These are phyloP conservation scores for Loriculus beryllinus DNA, from an alignment of 2,797 vertebrate genomes.

Conservation along the genomic window DNA sequence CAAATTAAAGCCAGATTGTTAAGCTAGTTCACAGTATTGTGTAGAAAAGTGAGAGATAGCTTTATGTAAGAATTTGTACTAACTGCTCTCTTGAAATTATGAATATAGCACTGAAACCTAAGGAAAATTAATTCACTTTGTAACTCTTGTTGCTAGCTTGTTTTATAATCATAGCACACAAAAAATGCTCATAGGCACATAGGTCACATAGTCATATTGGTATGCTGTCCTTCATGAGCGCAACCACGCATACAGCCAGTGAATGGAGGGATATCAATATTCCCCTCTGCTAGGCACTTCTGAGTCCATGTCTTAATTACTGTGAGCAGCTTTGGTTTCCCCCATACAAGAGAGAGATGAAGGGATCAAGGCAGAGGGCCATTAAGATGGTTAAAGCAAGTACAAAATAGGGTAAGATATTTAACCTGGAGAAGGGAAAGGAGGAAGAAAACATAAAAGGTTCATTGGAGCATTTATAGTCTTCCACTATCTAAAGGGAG, in stretches of 20 bases:
- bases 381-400: not conserved
- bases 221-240: not conserved
- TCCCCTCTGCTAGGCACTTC: not conserved
- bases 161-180: not conserved
- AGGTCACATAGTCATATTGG: not conserved
- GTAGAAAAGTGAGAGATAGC: not conserved
- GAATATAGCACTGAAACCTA: not conserved
- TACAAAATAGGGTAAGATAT: not conserved
- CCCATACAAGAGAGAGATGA: not conserved
- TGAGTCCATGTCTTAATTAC: not conserved
- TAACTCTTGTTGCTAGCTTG: not conserved
- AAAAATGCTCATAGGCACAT: not conserved
- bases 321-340: not conserved
- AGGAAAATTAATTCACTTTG: not conserved
- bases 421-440: not conserved
- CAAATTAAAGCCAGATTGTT: not conserved
- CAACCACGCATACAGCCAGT: not conserved
- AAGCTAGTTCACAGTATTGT: not conserved
- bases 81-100: not conserved
- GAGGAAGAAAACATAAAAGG: not conserved
- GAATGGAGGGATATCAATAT: not conserved
- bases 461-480: not conserved
- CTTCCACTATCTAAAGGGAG: not conserved
- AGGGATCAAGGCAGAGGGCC: not conserved
- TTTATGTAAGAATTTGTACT: not conserved